Evolutionary conservation across 2,888 invertebrate genomes (phyloP).

Genomic region (Xylota sylvarum): DNA sequence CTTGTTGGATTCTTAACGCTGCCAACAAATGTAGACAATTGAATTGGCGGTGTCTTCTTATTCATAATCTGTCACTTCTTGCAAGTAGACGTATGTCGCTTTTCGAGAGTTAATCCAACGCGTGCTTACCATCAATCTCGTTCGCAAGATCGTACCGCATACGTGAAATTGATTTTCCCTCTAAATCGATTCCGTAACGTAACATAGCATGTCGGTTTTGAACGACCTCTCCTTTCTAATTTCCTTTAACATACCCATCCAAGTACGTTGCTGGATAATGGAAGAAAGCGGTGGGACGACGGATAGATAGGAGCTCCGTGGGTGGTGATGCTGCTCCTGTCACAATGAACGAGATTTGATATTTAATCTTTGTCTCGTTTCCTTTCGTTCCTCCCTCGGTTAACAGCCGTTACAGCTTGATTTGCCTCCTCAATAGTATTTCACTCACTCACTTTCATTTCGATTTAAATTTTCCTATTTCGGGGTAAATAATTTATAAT

Average conservation of each 20-base stretch:
- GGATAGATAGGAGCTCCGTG: slow-evolving; percentile 1
- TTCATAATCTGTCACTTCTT: slow-evolving; percentile 80
- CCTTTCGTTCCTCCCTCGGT: slow-evolving; percentile 19
- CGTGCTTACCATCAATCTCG: slow-evolving; percentile 50
- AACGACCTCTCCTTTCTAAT: slow-evolving; percentile 52
- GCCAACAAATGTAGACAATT: slow-evolving; percentile 82
- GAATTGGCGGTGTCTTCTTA: slow-evolving; percentile 82
- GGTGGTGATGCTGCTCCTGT: slow-evolving; percentile 11
- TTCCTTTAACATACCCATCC: slow-evolving; percentile 42
- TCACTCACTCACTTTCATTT: slow-evolving; percentile 65
- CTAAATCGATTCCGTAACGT: slow-evolving; percentile 51
- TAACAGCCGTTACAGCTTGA: slow-evolving; percentile 44
- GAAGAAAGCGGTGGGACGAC: neutral
- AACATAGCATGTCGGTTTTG: slow-evolving; percentile 26
- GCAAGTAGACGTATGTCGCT: neutral
- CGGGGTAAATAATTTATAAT: slow-evolving; percentile 67
- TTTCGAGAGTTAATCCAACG: slow-evolving; percentile 20
- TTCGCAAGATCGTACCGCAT: slow-evolving; percentile 32
- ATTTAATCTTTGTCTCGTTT: slow-evolving; percentile 68
- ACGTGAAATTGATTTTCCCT: slow-evolving; percentile 45
- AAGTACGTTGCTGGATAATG: slow-evolving; percentile 10
- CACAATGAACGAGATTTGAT: slow-evolving; percentile 54
- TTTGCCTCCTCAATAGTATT: slow-evolving; percentile 21
- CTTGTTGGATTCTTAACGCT: slow-evolving; percentile 76
- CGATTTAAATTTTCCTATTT: slow-evolving; percentile 71